Evolutionary conservation across 2,888 invertebrate genomes (phyloP), one percentile per base, ranked within the genome.

Genomic region (Steinernema hermaphroditum): DNA sequence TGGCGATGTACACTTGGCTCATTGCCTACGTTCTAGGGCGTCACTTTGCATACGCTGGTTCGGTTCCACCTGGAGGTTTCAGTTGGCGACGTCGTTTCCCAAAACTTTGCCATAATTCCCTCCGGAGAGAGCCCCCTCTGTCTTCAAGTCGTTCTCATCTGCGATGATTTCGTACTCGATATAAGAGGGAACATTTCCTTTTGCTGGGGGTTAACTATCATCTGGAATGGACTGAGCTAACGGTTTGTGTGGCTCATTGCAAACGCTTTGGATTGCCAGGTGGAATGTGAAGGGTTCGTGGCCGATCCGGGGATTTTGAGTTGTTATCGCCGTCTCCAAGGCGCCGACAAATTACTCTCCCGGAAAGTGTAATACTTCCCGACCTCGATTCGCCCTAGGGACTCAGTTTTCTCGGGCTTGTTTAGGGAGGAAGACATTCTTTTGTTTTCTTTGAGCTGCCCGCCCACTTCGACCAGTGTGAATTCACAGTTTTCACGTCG

Each of bases 311-410:
- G 46, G 46, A 46, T 8, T 46, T 46, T 46, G 46, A 46, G 46
- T 46, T 46, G 46, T 46, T 46, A 16, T 4, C 46, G 19, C n/a
- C 16, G 46, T 19, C 46, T 46, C 46, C 16, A 6, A 46, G 16
- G 46, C 19, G 46, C 19, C 16, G 46, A n/a, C 46, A 46, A n/a
- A 46, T 46, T 46, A 46, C 46, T 46, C 46, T 41, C 46, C n/a
- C 46, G 46, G n/a, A 46, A 19, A 46, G 6, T 4, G 46, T 46
- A 6, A 46, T 46, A 9, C 46, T 46, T 46, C 46, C n/a, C 6
- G n/a, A 46, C 16, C 16, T 46, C 19, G 4, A 9, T n/a, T 16
- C 46, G 46, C 46, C 16, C 37, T 37, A 37, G 12, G 12, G 37
- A 37, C 37, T n/a, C n/a, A 37, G 4, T 12, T 37, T 37, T 37